These are phyloP conservation scores for Muschampia plurimacula DNA, from an alignment of 2,888 invertebrate genomes.

Conservation along the genomic window DNA sequence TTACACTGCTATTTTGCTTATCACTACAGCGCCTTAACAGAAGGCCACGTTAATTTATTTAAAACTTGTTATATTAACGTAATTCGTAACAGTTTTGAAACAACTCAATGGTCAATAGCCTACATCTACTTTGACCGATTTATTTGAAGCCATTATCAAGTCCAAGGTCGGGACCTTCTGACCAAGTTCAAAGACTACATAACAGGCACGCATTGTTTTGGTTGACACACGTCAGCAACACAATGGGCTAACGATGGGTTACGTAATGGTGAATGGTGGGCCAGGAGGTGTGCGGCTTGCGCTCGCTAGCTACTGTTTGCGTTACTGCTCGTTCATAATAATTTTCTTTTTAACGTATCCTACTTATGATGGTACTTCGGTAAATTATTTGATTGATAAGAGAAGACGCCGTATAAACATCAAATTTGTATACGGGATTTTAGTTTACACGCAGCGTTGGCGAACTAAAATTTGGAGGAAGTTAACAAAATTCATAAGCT, in stretches of 20 bases:
- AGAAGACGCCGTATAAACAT: no score
- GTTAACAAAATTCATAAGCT: not conserved
- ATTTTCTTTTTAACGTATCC: no score
- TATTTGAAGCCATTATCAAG: slow-evolving; percentile 12
- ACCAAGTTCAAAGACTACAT: slow-evolving; percentile 29
- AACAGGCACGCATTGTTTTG: slow-evolving; percentile 39
- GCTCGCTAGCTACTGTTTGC: not conserved
- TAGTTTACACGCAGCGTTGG: no score
- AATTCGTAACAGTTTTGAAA: not conserved
- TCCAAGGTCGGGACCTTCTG: slow-evolving; percentile 30
- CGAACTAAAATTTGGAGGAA: not conserved
- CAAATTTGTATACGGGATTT: no score
- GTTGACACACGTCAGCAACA: slow-evolving; percentile 23
- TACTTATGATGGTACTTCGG: no score
- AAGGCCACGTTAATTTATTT: no score
- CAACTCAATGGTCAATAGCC: not conserved
- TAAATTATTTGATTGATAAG: no score
- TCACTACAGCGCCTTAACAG: no score
- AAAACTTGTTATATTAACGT: no score
- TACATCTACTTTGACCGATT: not conserved
- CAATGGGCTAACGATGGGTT: slow-evolving; percentile 28
- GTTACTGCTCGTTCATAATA: not conserved
- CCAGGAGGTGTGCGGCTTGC: slow-evolving; percentile 7
- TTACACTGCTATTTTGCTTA: no score
- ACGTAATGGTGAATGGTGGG: slow-evolving; percentile 18